A percentile compares a stretch with the other conserved stretches of the same genome.
Evolutionary conservation across 2,888 invertebrate species (phyloP).

Genomic region (Orthonevra nobilis): DNA sequence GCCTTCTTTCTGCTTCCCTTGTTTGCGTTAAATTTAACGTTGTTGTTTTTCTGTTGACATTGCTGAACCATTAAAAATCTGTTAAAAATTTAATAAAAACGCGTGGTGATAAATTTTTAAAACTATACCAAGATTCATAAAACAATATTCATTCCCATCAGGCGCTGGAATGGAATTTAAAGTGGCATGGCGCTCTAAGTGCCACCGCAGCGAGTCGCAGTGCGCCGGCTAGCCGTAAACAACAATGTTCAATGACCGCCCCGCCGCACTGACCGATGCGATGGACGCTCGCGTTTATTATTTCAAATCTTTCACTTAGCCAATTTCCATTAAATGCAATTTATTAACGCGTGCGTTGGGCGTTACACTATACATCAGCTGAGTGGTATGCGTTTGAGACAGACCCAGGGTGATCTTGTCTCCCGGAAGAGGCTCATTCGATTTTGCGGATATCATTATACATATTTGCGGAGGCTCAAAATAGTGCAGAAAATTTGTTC

Average conservation of each 20-base stretch:
- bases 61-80: conserved; percentile 48
- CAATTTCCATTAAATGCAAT: conserved; percentile 70
- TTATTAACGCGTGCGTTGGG: conserved; percentile 63
- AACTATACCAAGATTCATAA: conserved; percentile 51
- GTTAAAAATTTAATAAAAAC: conserved; percentile 63
- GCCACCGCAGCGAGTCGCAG: background rate
- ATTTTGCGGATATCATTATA: conserved; percentile 60
- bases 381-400: conserved; percentile 30
- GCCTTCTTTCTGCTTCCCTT: conserved; percentile 30
- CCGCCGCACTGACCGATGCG: conserved; percentile 20
- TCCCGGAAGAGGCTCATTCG: conserved; percentile 68
- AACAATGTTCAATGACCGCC: conserved; percentile 29
- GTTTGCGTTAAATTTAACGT: conserved; percentile 61
- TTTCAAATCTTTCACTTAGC: conserved; percentile 69
- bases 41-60: conserved; percentile 23
- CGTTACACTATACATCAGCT: conserved; percentile 10
- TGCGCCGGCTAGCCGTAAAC: too few relatives aligned
- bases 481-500: conserved; percentile 30
- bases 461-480: conserved; percentile 31
- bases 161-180: conserved; percentile 60
- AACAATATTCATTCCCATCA: conserved; percentile 32
- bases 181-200: conserved; percentile 68
- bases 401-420: conserved; percentile 44
- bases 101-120: conserved; percentile 49
- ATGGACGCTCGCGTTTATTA: conserved; percentile 47